Evolutionary conservation across 2,113 vertebrate genomes (phyloP).

Genomic region (Grammatotria lemairii): DNA sequence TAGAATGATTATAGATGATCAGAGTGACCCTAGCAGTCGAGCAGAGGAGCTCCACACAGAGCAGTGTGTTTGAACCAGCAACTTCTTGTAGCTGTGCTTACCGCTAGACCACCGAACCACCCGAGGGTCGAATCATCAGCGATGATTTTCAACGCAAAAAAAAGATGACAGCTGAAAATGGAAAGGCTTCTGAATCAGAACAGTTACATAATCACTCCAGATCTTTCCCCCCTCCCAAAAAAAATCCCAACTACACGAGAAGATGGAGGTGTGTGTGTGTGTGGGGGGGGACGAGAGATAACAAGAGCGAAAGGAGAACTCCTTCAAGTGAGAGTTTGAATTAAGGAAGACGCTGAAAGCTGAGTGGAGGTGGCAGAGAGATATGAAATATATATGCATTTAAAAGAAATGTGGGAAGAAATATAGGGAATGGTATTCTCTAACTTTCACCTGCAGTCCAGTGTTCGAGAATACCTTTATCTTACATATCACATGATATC

Average conservation of each 20-base stretch:
- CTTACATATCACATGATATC: neutral
- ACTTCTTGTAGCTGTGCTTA: neutral
- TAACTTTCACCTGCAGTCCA: neutral
- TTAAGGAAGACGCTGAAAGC: neutral
- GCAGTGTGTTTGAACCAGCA: neutral
- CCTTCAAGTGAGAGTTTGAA: neutral
- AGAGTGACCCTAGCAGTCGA: neutral
- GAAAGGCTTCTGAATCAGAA: neutral
- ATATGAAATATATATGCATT: neutral
- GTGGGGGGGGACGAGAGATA: neutral
- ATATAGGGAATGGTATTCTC: neutral
- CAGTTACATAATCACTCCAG: constrained; percentile 33
- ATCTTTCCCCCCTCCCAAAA: neutral
- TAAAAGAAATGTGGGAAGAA: fast-evolving
- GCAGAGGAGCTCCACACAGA: neutral
- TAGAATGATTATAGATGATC: neutral
- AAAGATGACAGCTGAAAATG: neutral
- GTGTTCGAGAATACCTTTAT: neutral
- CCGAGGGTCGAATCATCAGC: neutral
- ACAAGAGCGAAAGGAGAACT: neutral
- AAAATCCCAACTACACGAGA: neutral
- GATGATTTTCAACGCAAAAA: neutral
- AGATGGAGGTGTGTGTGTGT: neutral
- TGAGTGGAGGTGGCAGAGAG: neutral
- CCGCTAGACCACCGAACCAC: neutral